Base-by-base conservation (phyloP, 2,797 vertebrate species). In the Lacerta bilineata region DNA sequence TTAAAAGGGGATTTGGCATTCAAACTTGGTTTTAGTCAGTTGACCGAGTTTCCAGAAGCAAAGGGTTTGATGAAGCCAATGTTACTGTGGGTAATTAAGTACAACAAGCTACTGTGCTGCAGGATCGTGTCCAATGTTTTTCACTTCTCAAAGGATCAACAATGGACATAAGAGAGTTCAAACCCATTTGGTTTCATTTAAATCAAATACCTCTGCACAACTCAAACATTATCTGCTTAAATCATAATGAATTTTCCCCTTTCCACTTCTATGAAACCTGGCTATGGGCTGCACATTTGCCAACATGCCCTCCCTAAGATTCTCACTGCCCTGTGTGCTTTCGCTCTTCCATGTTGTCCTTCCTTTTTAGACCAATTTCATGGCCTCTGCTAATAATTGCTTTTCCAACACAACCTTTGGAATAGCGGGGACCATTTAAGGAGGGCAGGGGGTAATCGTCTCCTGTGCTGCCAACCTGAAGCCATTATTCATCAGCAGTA, bases 241-340 rank as follows among this genome's bases (percentile, higher is more conserved):
- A 90, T 89, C 81, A 69, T 8, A 17, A 55, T 36, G 0, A 80
- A 17, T 86, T 84, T 36, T 1, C 82, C 43, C 68, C 86, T 50
- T 90, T 72, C n/a, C 68, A 2, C 17, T 88, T 89, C 68, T 83
- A 33, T 91, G 80, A 46, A 17, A 74, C 29, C 46, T 89, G 39
- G 61, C 89, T 87, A 18, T 0, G 3, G 85, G 82, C 87, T 95
- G 89, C 91, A 89, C 80, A 91, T 93, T 93, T 95, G 91, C 93
- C 93, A 91, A 91, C 87, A 79, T 36, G 81, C 41, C 13, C 1
- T 79, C 91, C 93, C 8, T 15, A 33, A 91, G 87, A 43, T 93
- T 93, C 83, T 90, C 77, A 17, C 33, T 93, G 90, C 92, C 91
- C 91, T 95, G 77, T 93, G 82, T 83, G 93, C 94, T 85, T 93